phyloP scores from a whole-genome alignment of 2,888 invertebrate species.

The Lithophane semibrunnea region DNA sequence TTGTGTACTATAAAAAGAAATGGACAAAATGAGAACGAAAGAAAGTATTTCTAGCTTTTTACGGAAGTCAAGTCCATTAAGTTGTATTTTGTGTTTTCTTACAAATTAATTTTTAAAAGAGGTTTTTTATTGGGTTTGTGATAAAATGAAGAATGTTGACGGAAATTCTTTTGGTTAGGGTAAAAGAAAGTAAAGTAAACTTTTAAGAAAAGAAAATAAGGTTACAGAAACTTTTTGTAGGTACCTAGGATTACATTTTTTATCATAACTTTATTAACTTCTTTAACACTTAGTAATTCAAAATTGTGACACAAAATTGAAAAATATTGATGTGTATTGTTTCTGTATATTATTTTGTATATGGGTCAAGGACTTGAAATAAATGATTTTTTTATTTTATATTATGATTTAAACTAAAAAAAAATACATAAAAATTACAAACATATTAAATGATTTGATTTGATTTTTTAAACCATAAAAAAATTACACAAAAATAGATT shows the following conservation, averaged over 20 bases:
- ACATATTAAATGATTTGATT: no score
- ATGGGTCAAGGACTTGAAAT: no score
- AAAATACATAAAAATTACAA: no score
- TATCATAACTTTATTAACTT: no score
- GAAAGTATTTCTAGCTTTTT: constrained; percentile 4
- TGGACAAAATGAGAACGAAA: constrained; percentile 26
- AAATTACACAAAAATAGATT: not conserved
- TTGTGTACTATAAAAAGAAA: constrained; percentile 27
- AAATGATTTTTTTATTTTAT: no score
- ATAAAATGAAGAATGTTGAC: constrained; percentile 1
- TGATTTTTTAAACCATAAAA: not conserved
- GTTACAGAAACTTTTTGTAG: not conserved
- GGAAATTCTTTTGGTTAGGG: constrained; percentile 20
- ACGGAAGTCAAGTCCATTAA: constrained; percentile 32
- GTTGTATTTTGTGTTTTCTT: constrained; percentile 1
- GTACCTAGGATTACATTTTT: no score
- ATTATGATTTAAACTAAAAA: no score
- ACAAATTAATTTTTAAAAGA: constrained; percentile 20
- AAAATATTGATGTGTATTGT: no score
- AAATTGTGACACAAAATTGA: no score
- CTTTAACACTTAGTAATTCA: no score
- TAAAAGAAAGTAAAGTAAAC: no score
- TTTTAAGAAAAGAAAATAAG: not conserved
- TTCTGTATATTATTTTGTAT: no score
- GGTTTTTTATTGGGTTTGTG: constrained; percentile 11